phyloP scores from a whole-genome alignment of 2,888 invertebrate species.

The Caenorhabditis macrosperma region DNA sequence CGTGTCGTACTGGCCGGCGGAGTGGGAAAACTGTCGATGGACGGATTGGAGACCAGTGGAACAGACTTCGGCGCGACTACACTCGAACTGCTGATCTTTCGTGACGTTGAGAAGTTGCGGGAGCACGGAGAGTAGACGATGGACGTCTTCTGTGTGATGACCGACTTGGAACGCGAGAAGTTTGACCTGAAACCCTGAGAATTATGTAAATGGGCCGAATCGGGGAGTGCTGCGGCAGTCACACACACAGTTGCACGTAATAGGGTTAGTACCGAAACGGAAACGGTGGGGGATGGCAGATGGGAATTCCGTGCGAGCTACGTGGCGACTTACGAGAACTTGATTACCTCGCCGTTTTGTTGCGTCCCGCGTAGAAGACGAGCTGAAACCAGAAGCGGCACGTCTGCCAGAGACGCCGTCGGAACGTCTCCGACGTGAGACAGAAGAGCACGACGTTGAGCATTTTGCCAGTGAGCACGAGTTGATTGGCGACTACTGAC shows the following conservation, averaged over 20 bases:
- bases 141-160: conserved; percentile 71
- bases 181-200: conserved; percentile 46
- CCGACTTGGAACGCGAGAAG: conserved; percentile 63
- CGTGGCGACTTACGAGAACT: conserved; percentile 53
- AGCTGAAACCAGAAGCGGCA: conserved; percentile 62
- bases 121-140: conserved; percentile 67
- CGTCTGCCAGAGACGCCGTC: conserved; percentile 68
- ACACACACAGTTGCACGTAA: conserved; percentile 13
- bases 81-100: conserved; percentile 46
- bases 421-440: conserved; percentile 75
- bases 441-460: conserved; percentile 78
- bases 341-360: conserved; percentile 57
- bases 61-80: conserved; percentile 14
- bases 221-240: conserved; percentile 1
- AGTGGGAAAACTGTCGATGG: conserved; percentile 47
- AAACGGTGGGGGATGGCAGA: not conserved
- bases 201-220: conserved; percentile 23
- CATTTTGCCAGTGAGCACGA: conserved; percentile 75
- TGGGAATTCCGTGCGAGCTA: not conserved
- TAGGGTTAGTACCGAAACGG: conserved; percentile 25
- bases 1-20: conserved; percentile 51
- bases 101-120: conserved; percentile 57
- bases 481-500: conserved; percentile 63
- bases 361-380: conserved; percentile 55
- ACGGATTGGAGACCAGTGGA: conserved; percentile 39